These are phyloP conservation scores for Semicossyphus pulcher DNA, from an alignment of 2,113 vertebrate species.

Conservation along the genomic window DNA sequence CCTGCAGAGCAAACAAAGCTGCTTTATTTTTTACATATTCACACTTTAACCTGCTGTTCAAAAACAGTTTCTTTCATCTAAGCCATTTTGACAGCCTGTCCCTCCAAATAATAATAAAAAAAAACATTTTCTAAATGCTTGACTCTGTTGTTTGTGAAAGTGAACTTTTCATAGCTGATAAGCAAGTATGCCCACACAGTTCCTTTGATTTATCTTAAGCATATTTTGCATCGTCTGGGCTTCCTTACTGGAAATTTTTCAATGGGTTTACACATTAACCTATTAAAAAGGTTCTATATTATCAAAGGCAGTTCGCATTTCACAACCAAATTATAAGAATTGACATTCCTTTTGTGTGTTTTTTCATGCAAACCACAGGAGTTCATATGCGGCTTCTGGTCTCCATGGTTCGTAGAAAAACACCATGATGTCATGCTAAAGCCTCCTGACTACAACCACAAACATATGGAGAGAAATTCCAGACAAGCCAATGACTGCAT, in stretches of 20 bases:
- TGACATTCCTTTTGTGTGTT: constrained; percentile 7
- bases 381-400: constrained; percentile 52
- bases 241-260: background rate
- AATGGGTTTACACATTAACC: too few relatives aligned
- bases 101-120: constrained; percentile 90
- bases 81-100: constrained; percentile 93
- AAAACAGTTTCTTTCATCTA: constrained; percentile 91
- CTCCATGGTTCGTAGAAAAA: constrained; percentile 56
- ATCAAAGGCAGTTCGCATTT: background rate
- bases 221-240: background rate
- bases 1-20: constrained; percentile 87
- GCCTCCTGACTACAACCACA: constrained; percentile 52
- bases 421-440: constrained; percentile 61
- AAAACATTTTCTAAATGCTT: constrained; percentile 78
- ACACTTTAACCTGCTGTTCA: constrained; percentile 86
- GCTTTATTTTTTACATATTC: constrained; percentile 89
- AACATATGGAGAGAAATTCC: constrained; percentile 58
- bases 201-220: background rate
- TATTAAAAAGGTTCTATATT: background rate
- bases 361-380: constrained; percentile 40
- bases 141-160: constrained; percentile 40
- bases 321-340: background rate
- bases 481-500: constrained; percentile 37
- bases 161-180: background rate
- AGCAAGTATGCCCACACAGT: background rate